Conservation (phyloP, 92 coral and sea anemone genomes). For the Galaxea fascicularis region DNA sequence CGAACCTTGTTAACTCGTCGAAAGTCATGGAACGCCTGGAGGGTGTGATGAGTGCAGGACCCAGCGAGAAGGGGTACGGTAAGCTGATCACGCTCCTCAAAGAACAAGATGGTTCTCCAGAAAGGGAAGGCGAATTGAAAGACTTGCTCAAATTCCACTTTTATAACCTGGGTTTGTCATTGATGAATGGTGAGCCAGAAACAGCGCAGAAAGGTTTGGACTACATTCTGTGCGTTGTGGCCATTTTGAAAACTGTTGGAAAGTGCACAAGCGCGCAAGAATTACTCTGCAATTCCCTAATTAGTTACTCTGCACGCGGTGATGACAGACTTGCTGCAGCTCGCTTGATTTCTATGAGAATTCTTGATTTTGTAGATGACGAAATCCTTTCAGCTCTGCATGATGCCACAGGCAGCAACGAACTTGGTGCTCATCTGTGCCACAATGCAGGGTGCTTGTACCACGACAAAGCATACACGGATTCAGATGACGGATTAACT, state of each 20-base stretch:
- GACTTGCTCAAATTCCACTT: slow-evolving; percentile 8
- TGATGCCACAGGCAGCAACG: neutral
- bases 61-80: neutral
- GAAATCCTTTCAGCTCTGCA: neutral
- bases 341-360: slow-evolving; percentile 15
- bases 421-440: neutral
- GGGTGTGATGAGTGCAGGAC: neutral
- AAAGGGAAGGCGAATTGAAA: neutral
- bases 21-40: neutral
- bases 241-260: neutral
- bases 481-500: neutral
- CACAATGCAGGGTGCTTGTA: slow-evolving; percentile 3
- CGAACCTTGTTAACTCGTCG: neutral
- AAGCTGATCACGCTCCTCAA: neutral
- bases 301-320: neutral
- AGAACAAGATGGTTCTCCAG: slow-evolving; percentile 1
- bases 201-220: slow-evolving; percentile 16
- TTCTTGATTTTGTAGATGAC: slow-evolving; percentile 7
- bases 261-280: neutral
- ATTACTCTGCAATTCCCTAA: slow-evolving; percentile 2
- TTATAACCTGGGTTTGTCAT: neutral
- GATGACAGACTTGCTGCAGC: neutral
- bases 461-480: neutral
- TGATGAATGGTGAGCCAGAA: neutral
- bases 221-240: neutral